Evolutionary conservation across 2,888 invertebrate species (phyloP), one percentile per base, ranked within the genome.

Genomic region (Dynastes maya): DNA sequence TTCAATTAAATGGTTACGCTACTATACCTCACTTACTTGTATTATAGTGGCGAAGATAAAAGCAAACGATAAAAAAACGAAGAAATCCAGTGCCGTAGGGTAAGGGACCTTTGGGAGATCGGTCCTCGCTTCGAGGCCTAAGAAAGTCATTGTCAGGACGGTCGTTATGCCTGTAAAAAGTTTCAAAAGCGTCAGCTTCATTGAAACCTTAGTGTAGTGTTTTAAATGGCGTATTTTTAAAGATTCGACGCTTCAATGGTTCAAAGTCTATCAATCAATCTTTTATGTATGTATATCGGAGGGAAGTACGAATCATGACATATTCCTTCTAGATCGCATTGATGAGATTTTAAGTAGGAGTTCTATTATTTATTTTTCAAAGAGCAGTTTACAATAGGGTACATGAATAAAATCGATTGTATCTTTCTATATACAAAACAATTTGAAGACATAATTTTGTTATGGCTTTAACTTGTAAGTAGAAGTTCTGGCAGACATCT

Each of bases 41-140:
- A 95, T 92, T 79, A 96, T 95, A 1, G 95, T 95, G 5, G 95
- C 94, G 85, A 95, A 95, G 81, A 95, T 95, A 85, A 95, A 95
- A 2, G 92, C 93, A 86, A 95, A 96, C 22, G 95, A 95, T 29
- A 95, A 90, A 85, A 95, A 95, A 2, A 96, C 95, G 87, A 95
- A 96, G 85, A 94, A 95, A 86, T 96, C 96, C 81, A 96, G 89
- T 1, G 96, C 96, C n/a, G 96, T 96, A 2, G 95, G 95, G 88
- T 96, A 96, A 68, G 95, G 93, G 76, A 96, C 96, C 90, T 95
- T 95, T 4, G 96, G 96, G 78, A 96, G 89, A 88, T 96, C 95
- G 4, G 94, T 95, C 79, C 95, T 90, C 1, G 95, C 95, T 86
- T 95, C 95, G 81, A 95, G 88, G 5, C 95, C 95, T 79, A 96